Evolutionary conservation across 2,113 vertebrate genomes (phyloP).

Genomic region (Ardeotis arabs): DNA sequence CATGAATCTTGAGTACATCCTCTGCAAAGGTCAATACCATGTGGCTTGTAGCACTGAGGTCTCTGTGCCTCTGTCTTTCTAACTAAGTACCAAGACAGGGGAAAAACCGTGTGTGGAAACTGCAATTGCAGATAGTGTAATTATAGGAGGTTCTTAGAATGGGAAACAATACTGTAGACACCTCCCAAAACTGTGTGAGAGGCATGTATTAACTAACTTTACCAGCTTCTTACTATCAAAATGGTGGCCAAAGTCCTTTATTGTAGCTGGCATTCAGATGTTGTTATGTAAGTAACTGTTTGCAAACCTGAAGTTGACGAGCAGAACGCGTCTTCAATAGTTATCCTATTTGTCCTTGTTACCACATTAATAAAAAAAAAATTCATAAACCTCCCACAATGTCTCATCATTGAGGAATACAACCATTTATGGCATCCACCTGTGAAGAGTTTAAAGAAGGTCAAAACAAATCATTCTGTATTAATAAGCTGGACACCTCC

Average conservation of each 20-base stretch:
- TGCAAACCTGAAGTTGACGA: not conserved
- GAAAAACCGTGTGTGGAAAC: not conserved
- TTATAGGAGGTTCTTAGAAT: not conserved
- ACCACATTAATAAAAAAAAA: not conserved
- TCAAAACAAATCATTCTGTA: not conserved
- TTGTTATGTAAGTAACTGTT: not conserved
- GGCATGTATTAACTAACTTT: not conserved
- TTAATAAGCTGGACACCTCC: not conserved
- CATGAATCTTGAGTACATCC: not conserved
- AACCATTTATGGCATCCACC: not conserved
- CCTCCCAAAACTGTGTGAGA: not conserved
- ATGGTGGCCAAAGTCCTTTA: not conserved
- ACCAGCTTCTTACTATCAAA: not conserved
- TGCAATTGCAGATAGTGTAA: not conserved
- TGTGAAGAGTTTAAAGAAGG: not conserved
- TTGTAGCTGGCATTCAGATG: not conserved
- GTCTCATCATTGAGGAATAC: not conserved
- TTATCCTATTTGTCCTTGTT: not conserved
- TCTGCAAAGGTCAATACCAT: not conserved
- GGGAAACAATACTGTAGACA: accelerated
- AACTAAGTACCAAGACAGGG: not conserved
- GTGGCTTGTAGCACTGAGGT: not conserved
- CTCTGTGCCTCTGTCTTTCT: not conserved
- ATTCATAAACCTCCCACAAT: not conserved
- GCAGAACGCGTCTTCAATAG: not conserved